Conservation (phyloP, 1,140 invertebrate species). For the Drosophila gunungcola region DNA sequence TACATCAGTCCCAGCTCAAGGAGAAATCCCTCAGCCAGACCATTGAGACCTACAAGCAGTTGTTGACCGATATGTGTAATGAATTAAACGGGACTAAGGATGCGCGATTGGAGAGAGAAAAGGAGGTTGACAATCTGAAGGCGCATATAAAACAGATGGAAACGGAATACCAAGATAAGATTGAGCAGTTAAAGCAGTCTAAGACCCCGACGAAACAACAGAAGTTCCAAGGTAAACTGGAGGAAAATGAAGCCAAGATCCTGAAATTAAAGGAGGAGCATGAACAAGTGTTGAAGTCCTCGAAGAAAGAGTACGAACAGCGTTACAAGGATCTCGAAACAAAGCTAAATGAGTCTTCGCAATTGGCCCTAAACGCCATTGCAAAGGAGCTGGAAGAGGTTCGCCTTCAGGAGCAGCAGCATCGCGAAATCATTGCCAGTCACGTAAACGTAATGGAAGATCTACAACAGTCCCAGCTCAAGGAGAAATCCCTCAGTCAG, state of each 20-base stretch:
- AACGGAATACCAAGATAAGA: no score
- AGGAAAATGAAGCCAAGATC: neutral
- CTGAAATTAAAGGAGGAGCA: neutral
- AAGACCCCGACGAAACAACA: no score
- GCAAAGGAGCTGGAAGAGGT: conserved; percentile 5
- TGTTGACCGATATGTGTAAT: neutral
- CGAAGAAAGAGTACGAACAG: neutral
- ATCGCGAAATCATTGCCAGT: neutral
- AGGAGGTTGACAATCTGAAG: no score
- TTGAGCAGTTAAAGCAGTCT: no score
- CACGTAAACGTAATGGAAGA: neutral
- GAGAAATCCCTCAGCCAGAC: neutral
- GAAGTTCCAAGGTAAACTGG: neutral
- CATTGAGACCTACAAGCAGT: neutral
- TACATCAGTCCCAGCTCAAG: neutral
- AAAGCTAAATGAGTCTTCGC: conserved; percentile 1
- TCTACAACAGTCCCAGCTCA: neutral
- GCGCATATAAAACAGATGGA: no score
- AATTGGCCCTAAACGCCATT: conserved; percentile 3
- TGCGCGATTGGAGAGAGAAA: no score
- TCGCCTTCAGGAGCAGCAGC: conserved; percentile 4
- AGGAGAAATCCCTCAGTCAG: neutral
- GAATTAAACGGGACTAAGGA: neutral
- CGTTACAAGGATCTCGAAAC: neutral
- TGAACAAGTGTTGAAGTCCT: neutral